Evolutionary conservation across 2,113 vertebrate species (phyloP), one percentile per base, ranked within the genome.

Genomic region (Anseranas semipalmata): DNA sequence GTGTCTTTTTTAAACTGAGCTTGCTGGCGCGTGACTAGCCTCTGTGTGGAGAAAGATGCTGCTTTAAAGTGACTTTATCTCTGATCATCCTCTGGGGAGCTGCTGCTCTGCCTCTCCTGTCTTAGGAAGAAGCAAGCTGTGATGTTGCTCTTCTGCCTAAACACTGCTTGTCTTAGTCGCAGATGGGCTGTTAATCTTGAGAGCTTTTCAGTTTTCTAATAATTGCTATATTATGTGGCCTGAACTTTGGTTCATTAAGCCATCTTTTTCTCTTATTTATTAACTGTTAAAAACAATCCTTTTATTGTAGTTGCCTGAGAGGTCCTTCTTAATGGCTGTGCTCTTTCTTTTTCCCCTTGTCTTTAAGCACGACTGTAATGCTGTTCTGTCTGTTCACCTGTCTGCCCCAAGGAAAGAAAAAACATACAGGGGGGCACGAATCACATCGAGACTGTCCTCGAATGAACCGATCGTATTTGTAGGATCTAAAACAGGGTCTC

Each of bases 391-490:
- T 65, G 24, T n/a, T 62, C 55, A 70, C 33, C 18, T 5, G 1
- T 14, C n/a, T 37, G n/a, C 45, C 72, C 33, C 7, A 19, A 27
- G 35, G 7, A 55, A 39, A 55, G 43, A 12, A 35, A 68, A 58
- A 72, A 27, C 11, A 27, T 27, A 12, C 0, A 7, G 25, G 24
- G 14, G 25, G 10, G 19, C 9, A 33, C 28, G 71, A 72, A 45
- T 60, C 35, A 6, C 43, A 10, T 24, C 35, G 11, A 33, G 73
- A 25, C 41, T 33, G 21, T 37, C 8, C 6, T 25, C 28, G 30
- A 74, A 4, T 27, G 53, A 77, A 9, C 19, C 15, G 59, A 14
- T 12, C 0, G 1, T 7, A 1, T 9, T 0, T 10, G n/a, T 5
- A 24, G 65, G 37, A 12, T n/a, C 8, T 39, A 24, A 60, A 45